Conservation (phyloP, 2,113 vertebrate species). For the Turdus rufiventris region DNA sequence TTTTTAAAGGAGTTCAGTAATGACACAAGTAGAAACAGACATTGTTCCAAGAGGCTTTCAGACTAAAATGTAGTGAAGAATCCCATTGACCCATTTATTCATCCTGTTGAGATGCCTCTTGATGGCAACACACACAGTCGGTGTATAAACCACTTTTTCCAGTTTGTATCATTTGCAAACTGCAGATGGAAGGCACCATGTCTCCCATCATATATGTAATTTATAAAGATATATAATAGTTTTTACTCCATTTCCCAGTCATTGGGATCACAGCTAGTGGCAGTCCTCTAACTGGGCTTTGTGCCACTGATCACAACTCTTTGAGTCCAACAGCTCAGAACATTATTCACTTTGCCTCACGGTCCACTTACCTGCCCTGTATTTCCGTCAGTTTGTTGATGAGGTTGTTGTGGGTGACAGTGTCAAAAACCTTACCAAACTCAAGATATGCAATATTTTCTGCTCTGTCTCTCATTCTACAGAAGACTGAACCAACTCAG, state of each 20-base stretch:
- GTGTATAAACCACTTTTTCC: accelerated
- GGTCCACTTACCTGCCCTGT: background rate
- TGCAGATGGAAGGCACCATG: background rate
- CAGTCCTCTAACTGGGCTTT: background rate
- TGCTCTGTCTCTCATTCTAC: background rate
- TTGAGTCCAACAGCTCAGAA: background rate
- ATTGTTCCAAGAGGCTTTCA: background rate
- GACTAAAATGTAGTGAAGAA: background rate
- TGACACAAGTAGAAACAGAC: background rate
- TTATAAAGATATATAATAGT: background rate
- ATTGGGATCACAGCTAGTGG: background rate
- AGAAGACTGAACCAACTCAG: no score
- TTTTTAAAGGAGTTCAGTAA: background rate
- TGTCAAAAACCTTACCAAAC: background rate
- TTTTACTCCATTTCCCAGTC: background rate
- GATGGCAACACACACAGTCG: no score
- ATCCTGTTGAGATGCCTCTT: background rate
- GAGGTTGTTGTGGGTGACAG: background rate
- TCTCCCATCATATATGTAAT: background rate
- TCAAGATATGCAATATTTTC: background rate
- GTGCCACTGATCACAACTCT: background rate
- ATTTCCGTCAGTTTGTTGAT: background rate
- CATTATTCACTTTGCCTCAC: background rate
- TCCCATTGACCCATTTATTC: background rate
- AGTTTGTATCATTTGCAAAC: background rate